Evolutionary conservation across 2,888 invertebrate species (phyloP).

Genomic region (Calameuta pallipes): DNA sequence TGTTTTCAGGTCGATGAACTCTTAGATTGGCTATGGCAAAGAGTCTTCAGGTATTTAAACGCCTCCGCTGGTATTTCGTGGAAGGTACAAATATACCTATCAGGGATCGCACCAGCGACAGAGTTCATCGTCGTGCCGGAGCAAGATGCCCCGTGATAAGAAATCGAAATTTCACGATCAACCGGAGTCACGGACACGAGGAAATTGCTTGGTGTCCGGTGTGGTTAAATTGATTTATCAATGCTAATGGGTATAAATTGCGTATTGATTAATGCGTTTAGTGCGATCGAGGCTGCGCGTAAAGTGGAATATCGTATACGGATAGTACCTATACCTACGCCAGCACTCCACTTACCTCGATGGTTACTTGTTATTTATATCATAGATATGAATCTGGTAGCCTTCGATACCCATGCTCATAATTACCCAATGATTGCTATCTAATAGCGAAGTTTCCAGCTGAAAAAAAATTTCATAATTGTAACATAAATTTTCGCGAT

Average conservation of each 20-base stretch:
- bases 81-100: too few species aligned
- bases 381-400: constrained; percentile 42
- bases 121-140: too few species aligned
- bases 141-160: too few species aligned
- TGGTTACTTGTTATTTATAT: constrained; percentile 31
- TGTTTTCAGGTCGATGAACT: too few species aligned
- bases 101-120: too few species aligned
- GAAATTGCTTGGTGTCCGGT: constrained; percentile 26
- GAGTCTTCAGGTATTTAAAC: too few species aligned
- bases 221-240: constrained; percentile 53
- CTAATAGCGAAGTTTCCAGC: constrained; percentile 29
- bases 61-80: too few species aligned
- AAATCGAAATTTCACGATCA: too few species aligned
- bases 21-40: too few species aligned
- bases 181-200: background rate
- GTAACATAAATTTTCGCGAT: constrained; percentile 50
- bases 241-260: constrained; percentile 50
- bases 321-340: background rate
- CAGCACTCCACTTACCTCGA: constrained; percentile 4
- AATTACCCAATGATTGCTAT: constrained; percentile 45
- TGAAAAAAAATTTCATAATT: constrained; percentile 27
- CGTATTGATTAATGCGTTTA: constrained; percentile 44
- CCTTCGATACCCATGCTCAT: constrained; percentile 39
- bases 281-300: background rate
- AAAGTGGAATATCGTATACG: background rate